Evolutionary conservation across 1,140 invertebrate genomes (phyloP).

Genomic region (Sminthurides bifidus): DNA sequence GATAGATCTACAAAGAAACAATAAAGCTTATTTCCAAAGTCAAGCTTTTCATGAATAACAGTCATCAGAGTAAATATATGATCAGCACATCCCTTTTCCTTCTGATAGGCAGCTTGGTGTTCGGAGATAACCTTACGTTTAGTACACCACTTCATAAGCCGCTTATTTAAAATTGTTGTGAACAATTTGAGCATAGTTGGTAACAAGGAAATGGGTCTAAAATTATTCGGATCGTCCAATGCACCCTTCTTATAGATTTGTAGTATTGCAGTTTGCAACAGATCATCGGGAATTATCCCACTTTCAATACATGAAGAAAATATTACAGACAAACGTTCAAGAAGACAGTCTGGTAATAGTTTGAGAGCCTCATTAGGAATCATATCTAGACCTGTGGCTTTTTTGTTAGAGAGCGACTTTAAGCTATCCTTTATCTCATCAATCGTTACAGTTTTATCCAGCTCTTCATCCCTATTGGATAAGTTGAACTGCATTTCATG

Average conservation of each 20-base stretch:
- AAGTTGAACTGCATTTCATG: too few species aligned
- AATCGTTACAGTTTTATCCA: not conserved
- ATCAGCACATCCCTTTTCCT: slow-evolving; percentile 19
- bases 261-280: not conserved
- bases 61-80: slow-evolving; percentile 24
- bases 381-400: slow-evolving; percentile 25
- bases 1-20: too few species aligned
- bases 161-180: slow-evolving; percentile 24
- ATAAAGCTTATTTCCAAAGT: slow-evolving; percentile 3
- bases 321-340: not conserved
- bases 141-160: slow-evolving; percentile 14
- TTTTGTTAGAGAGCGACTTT: not conserved
- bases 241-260: slow-evolving; percentile 31
- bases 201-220: slow-evolving; percentile 30
- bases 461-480: too few species aligned
- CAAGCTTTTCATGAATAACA: slow-evolving; percentile 24
- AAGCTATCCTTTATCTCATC: not conserved
- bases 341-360: not conserved
- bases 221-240: slow-evolving; percentile 24
- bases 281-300: not conserved
- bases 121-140: slow-evolving; percentile 6
- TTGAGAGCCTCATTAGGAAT: slow-evolving; percentile 14
- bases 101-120: slow-evolving; percentile 13
- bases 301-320: slow-evolving; percentile 1
- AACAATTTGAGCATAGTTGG: slow-evolving; percentile 30